Evolutionary conservation across 1,140 invertebrate genomes (phyloP), one percentile per base, ranked within the genome.

Genomic region (Drosophila tropicalis): DNA sequence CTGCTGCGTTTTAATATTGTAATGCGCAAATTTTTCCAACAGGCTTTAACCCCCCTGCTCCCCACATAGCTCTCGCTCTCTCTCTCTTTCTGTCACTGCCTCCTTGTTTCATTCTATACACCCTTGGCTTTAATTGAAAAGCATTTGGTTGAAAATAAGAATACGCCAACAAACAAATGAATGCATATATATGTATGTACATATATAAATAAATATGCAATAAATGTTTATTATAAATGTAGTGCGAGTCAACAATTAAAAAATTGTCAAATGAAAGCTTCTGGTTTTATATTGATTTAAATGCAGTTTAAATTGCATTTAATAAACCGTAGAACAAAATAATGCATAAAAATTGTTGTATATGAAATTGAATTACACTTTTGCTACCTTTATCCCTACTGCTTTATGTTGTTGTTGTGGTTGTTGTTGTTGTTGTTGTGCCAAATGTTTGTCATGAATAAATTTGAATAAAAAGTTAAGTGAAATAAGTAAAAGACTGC

Each of bases 291-390:
- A 76, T 77, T 83, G 79, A 86, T 87, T 84, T 73, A 84, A 84
- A 84, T 73, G 62, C 72, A 79, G 83, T 71, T 86, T 86, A 87
- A 86, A 86, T 87, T 72, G 76, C 72, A 87, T 86, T 86, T 87
- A 86, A 86, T 87, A 87, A 87, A 44, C 62, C 67, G n/a, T 62
- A 44, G 40, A 62, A 62, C 29, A 41, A 44, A 40, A 57, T 32
- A 47, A 17, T 10, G 15, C 15, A 19, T 17, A 58, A 67, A 66
- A 62, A 69, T 57, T 72, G 56, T 64, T 36, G 34, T 15, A 39
- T 58, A 58, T 36, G 32, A 58, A 58, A 58, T 58, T 58, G 34
- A 58, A 58, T 58, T 58, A 58, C 56, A 58, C 19, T 19, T 29
- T 51, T 22, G 17, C 7, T 51, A 19, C 15, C 15, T 47, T 47